Evolutionary conservation across 2,113 vertebrate genomes (phyloP).

Genomic region (Xiphorhynchus elegans): DNA sequence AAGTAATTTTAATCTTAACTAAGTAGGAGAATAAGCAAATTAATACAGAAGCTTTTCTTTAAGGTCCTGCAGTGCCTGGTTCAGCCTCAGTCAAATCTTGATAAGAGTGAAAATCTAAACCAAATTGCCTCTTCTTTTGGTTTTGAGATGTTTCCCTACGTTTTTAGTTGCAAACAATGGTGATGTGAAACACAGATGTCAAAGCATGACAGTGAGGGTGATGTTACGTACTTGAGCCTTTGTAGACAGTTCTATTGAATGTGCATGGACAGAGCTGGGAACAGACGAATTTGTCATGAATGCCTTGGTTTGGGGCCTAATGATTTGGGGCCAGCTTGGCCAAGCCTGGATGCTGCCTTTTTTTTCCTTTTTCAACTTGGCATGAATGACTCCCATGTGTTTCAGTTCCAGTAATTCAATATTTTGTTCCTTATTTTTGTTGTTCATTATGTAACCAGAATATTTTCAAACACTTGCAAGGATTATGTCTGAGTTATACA

Average conservation of each 20-base stretch:
- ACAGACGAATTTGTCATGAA: background rate
- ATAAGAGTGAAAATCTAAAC: background rate
- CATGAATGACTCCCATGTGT: conserved; percentile 24
- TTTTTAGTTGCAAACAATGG: background rate
- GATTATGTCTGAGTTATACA: conserved; percentile 11
- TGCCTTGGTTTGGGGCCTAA: conserved; percentile 8
- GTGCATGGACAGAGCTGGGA: background rate
- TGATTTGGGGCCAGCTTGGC: conserved; percentile 27
- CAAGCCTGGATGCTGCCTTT: background rate
- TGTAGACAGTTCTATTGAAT: background rate
- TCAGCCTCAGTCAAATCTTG: background rate
- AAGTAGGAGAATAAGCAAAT: background rate
- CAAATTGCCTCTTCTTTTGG: background rate
- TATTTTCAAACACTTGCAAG: conserved; percentile 62
- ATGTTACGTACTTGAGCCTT: background rate
- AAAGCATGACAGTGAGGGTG: background rate
- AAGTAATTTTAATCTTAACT: background rate
- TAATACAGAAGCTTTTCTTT: background rate
- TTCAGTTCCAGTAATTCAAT: conserved; percentile 40
- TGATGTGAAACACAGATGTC: background rate
- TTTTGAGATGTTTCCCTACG: background rate
- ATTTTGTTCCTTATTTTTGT: conserved; percentile 60
- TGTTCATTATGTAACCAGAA: conserved; percentile 41
- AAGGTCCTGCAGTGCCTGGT: background rate
- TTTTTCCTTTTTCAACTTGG: background rate